Evolutionary conservation across 37 sponge, comb jelly and placozoan genomes (phyloP), one percentile per base, ranked within the genome.

Genomic region (Axinella damicornis): DNA sequence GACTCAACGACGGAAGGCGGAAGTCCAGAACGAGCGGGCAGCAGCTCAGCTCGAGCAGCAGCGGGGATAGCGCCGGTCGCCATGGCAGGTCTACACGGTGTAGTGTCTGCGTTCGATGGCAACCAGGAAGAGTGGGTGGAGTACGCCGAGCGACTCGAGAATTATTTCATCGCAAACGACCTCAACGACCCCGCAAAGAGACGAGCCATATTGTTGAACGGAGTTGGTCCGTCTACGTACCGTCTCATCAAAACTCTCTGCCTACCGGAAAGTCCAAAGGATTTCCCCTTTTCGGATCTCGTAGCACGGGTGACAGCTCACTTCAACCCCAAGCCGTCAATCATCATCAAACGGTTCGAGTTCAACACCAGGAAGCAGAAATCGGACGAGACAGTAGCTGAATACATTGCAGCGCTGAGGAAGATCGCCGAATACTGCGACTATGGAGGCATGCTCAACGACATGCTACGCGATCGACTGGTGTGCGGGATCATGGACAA

Each of bases 141-240:
- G 0, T 79, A 79, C 22, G 28, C 69, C 20, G 55, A 79, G 67
- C 35, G 67, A 16, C 40, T 79, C 19, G 67, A 37, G n/a, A 39
- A 79, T 20, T 79, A 79, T 25, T 79, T 65, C 80, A 27, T 65
- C 21, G 68, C 80, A 28, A 78, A 78, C 36, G 79, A n/a, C n/a
- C 19, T 78, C 58, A 34, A n/a, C 22, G 46, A 58, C 16, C 25
- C 38, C 21, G 65, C 18, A 17, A 78, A 78, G 38, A 25, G 62
- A 60, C 62, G 46, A 22, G 64, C 72, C 2, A 37, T 71, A 18
- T 37, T 71, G 16, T n/a, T 71, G 41, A 71, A 20, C n/a, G 40
- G 41, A 15, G 33, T 39, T 71, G 72, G 72, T 24, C 37, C 37
- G 1, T 24, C 37, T 19, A 71, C 72, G 16, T 71, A 71, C 5